Evolutionary conservation across 2,888 invertebrate genomes (phyloP).

Genomic region (Athrips mouffetella): DNA sequence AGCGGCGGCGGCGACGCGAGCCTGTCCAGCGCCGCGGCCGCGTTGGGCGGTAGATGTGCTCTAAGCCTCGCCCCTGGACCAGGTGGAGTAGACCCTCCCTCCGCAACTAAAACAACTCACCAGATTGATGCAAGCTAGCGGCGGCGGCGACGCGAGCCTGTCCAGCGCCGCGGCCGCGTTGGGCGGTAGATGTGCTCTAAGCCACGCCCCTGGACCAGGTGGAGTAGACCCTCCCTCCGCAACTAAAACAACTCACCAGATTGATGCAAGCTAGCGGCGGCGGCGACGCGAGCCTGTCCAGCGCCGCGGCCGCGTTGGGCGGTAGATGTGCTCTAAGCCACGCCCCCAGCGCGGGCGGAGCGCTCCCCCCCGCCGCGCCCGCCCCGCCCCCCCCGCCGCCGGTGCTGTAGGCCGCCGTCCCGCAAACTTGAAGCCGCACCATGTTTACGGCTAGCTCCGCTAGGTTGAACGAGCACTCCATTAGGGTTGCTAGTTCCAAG

Average conservation of each 20-base stretch:
- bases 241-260: constrained; percentile 46
- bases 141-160: too few relatives aligned
- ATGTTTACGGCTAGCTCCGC: constrained; percentile 49
- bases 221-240: constrained; percentile 40
- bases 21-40: too few relatives aligned
- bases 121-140: too few relatives aligned
- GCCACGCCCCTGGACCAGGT: constrained; percentile 58
- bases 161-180: too few relatives aligned
- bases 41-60: too few relatives aligned
- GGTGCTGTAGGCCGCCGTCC: constrained; percentile 35
- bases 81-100: too few relatives aligned
- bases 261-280: constrained; percentile 53
- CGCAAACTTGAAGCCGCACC: constrained; percentile 57
- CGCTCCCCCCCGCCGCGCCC: constrained; percentile 37
- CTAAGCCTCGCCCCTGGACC: too few relatives aligned
- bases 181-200: constrained; percentile 59
- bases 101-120: too few relatives aligned
- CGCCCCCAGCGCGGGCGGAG: constrained; percentile 53
- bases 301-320: constrained; percentile 45
- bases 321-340: constrained; percentile 63
- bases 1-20: too few relatives aligned
- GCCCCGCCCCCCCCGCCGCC: constrained; percentile 29
- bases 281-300: constrained; percentile 52
- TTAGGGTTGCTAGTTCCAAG: constrained; percentile 50
- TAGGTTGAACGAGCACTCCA: constrained; percentile 41